Conservation (phyloP, 2,797 vertebrate species). For the Enteromius paludinosus region DNA sequence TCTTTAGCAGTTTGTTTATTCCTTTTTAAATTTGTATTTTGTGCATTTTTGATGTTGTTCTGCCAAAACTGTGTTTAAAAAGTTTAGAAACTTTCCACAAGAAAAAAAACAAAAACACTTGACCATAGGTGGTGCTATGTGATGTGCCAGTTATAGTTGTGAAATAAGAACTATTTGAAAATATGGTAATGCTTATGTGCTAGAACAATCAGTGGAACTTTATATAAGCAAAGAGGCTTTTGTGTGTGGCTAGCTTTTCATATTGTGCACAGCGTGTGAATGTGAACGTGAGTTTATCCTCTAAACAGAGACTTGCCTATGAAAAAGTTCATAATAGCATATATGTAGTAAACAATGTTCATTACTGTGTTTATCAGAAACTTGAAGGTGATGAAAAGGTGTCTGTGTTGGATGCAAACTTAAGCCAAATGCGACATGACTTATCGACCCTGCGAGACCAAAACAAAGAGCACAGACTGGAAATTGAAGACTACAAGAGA, state of each 20-base stretch:
- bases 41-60: conserved; percentile 21
- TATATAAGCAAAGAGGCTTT: neutral
- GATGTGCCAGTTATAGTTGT: neutral
- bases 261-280: neutral
- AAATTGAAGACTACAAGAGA: conserved; percentile 68
- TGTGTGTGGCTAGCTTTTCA: neutral
- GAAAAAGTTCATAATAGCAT: no score
- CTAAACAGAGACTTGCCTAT: neutral
- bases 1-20: conserved; percentile 37
- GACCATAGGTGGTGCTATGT: conserved; percentile 28
- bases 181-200: neutral
- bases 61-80: conserved; percentile 3
- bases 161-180: neutral
- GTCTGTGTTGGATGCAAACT: conserved; percentile 65
- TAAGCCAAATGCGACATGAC: conserved; percentile 63
- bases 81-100: conserved; percentile 22
- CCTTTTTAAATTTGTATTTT: conserved; percentile 32
- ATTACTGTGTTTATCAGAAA: conserved; percentile 68
- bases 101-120: neutral
- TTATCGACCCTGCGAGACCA: conserved; percentile 65
- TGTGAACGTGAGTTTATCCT: neutral
- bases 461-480: conserved; percentile 68
- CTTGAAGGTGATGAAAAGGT: conserved; percentile 68
- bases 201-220: neutral
- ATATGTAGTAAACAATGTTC: neutral